Conservation (phyloP, 2,797 vertebrate species). For the Perodicticus potto region DNA sequence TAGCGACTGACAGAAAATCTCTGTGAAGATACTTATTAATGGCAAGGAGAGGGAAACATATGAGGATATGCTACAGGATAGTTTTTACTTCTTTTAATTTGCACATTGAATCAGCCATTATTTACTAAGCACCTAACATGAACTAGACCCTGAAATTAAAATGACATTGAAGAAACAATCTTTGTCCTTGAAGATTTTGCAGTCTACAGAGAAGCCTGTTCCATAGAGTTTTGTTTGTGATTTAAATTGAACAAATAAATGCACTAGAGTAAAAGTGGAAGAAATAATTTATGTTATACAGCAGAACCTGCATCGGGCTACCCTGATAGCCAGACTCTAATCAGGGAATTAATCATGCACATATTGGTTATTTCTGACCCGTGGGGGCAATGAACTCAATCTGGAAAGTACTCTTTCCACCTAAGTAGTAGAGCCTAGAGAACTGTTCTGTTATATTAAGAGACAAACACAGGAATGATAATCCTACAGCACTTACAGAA, state of each 20-base stretch:
- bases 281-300: background rate
- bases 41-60: background rate
- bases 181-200: background rate
- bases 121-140: background rate
- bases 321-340: background rate
- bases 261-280: background rate
- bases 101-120: background rate
- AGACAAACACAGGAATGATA: background rate
- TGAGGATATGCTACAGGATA: background rate
- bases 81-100: background rate
- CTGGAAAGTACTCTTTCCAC: background rate
- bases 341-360: background rate
- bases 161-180: background rate
- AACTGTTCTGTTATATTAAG: background rate
- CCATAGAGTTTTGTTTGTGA: background rate
- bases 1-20: background rate
- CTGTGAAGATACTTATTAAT: background rate
- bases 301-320: background rate
- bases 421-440: background rate
- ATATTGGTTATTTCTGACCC: background rate
- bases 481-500: background rate
- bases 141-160: background rate
- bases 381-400: background rate
- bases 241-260: conserved; percentile 34
- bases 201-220: background rate